Percentiles rank a stretch among this genome's conserved stretches.
These are phyloP conservation scores for Alentia gelatinosa DNA, from an alignment of 2,888 invertebrate species.

Conservation along the genomic window DNA sequence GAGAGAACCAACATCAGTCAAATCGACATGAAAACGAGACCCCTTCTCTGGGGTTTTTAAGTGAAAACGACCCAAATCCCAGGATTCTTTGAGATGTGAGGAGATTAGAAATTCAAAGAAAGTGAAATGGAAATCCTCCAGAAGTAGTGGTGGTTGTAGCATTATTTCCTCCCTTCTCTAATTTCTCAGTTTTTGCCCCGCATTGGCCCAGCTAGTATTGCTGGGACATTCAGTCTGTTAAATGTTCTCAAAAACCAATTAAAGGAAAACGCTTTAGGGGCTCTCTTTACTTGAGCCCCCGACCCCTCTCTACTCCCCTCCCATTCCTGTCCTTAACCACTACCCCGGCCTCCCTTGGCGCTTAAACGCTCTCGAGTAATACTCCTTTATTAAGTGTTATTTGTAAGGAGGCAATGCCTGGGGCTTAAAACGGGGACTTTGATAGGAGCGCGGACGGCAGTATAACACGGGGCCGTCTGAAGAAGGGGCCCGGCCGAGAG, in stretches of 20 bases:
- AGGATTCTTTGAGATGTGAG: not conserved
- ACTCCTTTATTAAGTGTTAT: constrained; percentile 16
- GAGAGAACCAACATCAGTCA: not conserved
- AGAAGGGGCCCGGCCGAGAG: not conserved
- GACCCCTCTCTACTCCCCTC: not conserved
- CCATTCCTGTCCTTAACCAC: not conserved
- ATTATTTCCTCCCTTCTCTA: not conserved
- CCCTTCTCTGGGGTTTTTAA: not conserved
- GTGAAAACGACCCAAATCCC: not conserved
- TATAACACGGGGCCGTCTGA: not conserved
- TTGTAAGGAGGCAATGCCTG: not conserved
- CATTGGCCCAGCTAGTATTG: no score
- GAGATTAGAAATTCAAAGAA: not conserved
- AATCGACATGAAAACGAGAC: not conserved
- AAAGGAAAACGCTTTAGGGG: not conserved
- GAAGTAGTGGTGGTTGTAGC: not conserved
- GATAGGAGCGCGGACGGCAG: not conserved
- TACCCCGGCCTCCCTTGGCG: not conserved
- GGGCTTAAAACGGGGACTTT: not conserved
- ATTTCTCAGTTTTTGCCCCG: no score
- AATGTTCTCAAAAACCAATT: constrained; percentile 17
- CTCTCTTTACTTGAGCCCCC: not conserved
- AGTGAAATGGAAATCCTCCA: not conserved
- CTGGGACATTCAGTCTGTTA: not conserved
- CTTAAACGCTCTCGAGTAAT: constrained; percentile 6